Evolutionary conservation across 2,888 invertebrate species (phyloP).

Genomic region (Orthosia gracilis): DNA sequence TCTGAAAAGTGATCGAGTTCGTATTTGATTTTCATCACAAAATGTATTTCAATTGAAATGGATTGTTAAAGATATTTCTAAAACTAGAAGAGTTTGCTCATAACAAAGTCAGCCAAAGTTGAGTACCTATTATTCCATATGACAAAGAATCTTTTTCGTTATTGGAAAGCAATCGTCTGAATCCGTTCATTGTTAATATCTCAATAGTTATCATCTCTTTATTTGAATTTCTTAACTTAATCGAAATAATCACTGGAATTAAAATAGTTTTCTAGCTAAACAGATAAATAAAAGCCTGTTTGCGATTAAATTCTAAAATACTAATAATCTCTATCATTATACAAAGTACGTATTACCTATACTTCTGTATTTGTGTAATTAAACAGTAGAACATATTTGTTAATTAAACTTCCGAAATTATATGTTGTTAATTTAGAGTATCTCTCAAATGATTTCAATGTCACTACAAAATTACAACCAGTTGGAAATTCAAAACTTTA

Average conservation of each 20-base stretch:
- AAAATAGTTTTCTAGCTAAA: too few species aligned
- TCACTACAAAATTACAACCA: background rate
- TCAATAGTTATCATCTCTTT: background rate
- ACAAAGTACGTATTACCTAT: too few species aligned
- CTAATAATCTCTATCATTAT: too few species aligned
- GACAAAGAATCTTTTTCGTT: background rate
- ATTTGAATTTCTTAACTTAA: background rate
- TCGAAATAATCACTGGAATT: background rate
- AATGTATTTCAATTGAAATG: background rate
- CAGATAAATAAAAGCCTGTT: too few species aligned
- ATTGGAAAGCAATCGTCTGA: background rate
- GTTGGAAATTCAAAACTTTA: background rate
- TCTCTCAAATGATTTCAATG: background rate
- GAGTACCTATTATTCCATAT: background rate
- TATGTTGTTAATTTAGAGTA: background rate
- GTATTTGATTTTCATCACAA: too few species aligned
- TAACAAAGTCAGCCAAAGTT: background rate
- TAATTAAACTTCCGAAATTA: too few species aligned
- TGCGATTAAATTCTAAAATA: too few species aligned
- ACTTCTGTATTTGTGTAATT: too few species aligned
- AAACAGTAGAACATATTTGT: too few species aligned
- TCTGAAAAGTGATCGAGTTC: too few species aligned
- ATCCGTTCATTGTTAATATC: background rate
- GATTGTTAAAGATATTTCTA: background rate
- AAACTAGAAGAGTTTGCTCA: conserved; percentile 1